phyloP scores from a whole-genome alignment of 2,888 invertebrate genomes.

The Drosophila meridiana region DNA sequence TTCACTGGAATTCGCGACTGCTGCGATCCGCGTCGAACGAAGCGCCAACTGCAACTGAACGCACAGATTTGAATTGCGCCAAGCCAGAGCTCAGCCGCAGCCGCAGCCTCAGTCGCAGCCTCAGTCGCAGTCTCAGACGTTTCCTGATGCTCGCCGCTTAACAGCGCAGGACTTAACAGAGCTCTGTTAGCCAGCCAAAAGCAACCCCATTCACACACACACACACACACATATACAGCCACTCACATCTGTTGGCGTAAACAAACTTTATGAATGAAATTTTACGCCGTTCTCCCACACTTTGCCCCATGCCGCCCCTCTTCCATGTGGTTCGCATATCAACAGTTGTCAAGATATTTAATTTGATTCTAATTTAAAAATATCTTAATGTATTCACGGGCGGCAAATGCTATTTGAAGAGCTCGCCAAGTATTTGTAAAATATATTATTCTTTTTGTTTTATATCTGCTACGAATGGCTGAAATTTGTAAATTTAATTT shows the following conservation, averaged over 20 bases:
- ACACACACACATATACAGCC: not conserved
- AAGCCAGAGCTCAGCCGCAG: conserved; percentile 49
- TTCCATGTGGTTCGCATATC: conserved; percentile 46
- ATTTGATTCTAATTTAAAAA: conserved; percentile 32
- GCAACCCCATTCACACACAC: conserved; percentile 41
- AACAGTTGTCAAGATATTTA: conserved; percentile 69
- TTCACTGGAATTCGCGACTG: conserved; percentile 24
- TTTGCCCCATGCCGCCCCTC: not conserved
- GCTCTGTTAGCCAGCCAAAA: conserved; percentile 36
- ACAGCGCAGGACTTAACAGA: conserved; percentile 51
- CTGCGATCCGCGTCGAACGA: conserved; percentile 70
- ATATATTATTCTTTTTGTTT: not conserved
- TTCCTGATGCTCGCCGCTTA: conserved; percentile 38
- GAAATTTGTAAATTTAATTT: not conserved
- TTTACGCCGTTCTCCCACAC: conserved; percentile 18
- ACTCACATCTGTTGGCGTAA: conserved; percentile 15
- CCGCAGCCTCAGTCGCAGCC: conserved; percentile 3
- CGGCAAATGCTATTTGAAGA: conserved; percentile 4
- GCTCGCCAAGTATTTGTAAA: conserved; percentile 2
- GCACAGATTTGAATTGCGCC: conserved; percentile 53
- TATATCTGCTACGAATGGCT: not conserved
- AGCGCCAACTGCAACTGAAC: conserved; percentile 72
- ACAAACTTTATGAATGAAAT: conserved; percentile 68
- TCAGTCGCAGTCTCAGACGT: conserved; percentile 6
- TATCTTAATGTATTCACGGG: conserved; percentile 2